Evolutionary conservation across 2,113 vertebrate genomes (phyloP), one percentile per base, ranked within the genome.

Genomic region (Bubalus kerabau): DNA sequence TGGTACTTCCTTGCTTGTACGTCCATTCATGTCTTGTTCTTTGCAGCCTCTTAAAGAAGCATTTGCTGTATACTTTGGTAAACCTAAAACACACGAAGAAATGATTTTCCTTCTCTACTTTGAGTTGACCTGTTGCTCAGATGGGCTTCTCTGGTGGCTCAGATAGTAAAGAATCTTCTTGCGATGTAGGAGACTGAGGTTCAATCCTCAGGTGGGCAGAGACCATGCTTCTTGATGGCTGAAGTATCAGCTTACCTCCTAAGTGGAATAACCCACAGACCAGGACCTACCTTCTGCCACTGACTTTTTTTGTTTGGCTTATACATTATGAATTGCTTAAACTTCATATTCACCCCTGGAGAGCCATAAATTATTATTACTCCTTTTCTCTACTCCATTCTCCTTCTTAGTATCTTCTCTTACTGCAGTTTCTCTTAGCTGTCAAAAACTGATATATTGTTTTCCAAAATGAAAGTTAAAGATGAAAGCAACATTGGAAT

Each of bases 381-480:
- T 91, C 19, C 32, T 84, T 71, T 48, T 16, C 54, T 16, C 21
- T 48, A 23, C 23, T 82, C 32, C 16, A 56, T 21, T 76, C 64
- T 17, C 40, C 46, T 82, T 74, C 19, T 3, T 26, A 60, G 0
- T 28, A 36, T 87, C 80, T 90, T 43, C 28, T n/a, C 10, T 60
- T 78, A 26, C 4, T 30, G 24, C 6, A 30, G 40, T 62, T 48
- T 46, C 26, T 28, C 3, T 88, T 85, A 57, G 40, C 19, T 74
- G 13, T 90, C 6, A 40, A n/a, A 82, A n/a, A 40, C 23, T 16
- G 48, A 67, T 26, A 28, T 3, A 8, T 19, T 74, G 21, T 94
- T 88, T 91, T 82, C 48, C 46, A 40, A 78, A 90, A 89, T 46
- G 36, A 87, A 97, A 90, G 36, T 64, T 67, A 85, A 57, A 85